phyloP scores from a whole-genome alignment of 2,113 vertebrate genomes.

The Petaurus breviceps region DNA sequence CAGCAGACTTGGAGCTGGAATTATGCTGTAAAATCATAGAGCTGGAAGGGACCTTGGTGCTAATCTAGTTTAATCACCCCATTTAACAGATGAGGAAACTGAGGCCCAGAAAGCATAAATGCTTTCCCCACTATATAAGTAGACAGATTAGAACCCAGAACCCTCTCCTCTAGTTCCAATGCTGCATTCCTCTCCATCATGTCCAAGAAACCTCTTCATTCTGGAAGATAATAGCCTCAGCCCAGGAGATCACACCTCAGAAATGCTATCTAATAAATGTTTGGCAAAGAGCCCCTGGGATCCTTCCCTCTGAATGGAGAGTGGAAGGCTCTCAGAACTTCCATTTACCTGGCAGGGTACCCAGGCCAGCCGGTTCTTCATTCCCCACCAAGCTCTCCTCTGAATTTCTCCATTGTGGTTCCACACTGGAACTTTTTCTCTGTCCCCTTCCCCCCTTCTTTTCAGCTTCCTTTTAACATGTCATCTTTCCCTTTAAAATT shows the following conservation, averaged over 20 bases:
- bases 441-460: accelerated
- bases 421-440: background rate
- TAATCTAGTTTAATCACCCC: background rate
- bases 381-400: background rate
- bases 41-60: background rate
- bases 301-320: background rate
- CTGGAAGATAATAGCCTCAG: background rate
- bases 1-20: background rate
- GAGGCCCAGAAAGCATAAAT: background rate
- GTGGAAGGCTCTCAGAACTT: background rate
- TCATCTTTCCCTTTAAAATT: background rate
- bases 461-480: background rate
- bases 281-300: background rate
- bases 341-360: background rate
- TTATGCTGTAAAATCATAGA: background rate
- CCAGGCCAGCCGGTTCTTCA: background rate
- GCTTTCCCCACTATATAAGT: background rate
- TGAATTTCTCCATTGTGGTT: background rate
- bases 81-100: background rate
- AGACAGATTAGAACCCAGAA: background rate
- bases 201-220: background rate
- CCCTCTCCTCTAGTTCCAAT: background rate
- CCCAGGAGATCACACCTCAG: background rate
- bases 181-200: background rate
- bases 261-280: background rate